Evolutionary conservation across 2,797 vertebrate genomes (phyloP).

Genomic region (Lagodon rhomboides): DNA sequence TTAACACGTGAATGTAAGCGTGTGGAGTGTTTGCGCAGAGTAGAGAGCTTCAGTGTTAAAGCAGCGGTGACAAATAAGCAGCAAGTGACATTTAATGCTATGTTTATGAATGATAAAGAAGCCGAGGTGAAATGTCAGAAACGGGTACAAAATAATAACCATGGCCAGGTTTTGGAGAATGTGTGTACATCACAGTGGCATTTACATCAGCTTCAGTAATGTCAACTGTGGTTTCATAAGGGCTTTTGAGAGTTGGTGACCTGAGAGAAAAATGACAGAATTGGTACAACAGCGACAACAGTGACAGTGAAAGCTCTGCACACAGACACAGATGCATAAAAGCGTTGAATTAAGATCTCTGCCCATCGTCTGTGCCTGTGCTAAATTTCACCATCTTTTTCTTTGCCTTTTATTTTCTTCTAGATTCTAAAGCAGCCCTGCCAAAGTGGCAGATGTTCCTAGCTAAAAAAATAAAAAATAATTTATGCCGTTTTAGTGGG

Average conservation of each 20-base stretch:
- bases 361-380: not conserved
- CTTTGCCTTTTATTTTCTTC: not conserved
- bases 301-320: slow-evolving; percentile 33
- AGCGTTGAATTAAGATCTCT: slow-evolving; percentile 16
- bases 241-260: slow-evolving; percentile 32
- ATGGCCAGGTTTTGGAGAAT: slow-evolving; percentile 21
- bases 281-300: slow-evolving; percentile 37
- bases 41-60: slow-evolving; percentile 49
- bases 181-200: slow-evolving; percentile 9
- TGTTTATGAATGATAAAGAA: slow-evolving; percentile 38
- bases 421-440: not conserved
- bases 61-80: slow-evolving; percentile 40
- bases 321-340: slow-evolving; percentile 9
- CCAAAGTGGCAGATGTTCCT: no score
- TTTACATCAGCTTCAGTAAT: slow-evolving; percentile 28
- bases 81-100: slow-evolving; percentile 33
- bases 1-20: slow-evolving; percentile 74
- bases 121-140: slow-evolving; percentile 25
- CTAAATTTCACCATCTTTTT: not conserved
- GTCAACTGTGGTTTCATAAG: slow-evolving; percentile 30
- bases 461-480: no score
- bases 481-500: no score
- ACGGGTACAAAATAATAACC: not conserved
- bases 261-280: slow-evolving; percentile 48
- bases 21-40: slow-evolving; percentile 48